phyloP scores from a whole-genome alignment of 2,797 vertebrate genomes.

The Muscicapa striata region DNA sequence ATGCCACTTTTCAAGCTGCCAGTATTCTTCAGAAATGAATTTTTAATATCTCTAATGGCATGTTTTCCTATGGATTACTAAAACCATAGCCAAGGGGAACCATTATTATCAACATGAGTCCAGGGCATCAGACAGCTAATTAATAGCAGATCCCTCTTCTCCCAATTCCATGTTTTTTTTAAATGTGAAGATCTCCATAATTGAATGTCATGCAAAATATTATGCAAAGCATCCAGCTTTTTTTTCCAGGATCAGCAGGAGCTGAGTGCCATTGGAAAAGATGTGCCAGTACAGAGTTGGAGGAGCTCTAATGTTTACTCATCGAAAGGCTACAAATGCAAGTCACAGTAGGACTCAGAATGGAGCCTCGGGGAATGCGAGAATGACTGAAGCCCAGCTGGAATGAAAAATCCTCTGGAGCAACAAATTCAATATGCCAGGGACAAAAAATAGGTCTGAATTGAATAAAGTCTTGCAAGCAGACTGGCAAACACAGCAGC shows the following conservation, averaged over 20 bases:
- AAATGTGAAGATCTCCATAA: slow-evolving; percentile 32
- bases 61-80: slow-evolving; percentile 26
- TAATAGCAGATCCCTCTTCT: slow-evolving; percentile 22
- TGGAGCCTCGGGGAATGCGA: slow-evolving; percentile 8
- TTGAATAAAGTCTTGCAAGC: not conserved
- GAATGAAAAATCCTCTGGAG: slow-evolving; percentile 45
- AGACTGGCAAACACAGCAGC: not conserved
- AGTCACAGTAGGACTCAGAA: slow-evolving; percentile 53
- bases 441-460: not conserved
- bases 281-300: not conserved
- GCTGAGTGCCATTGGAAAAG: not conserved
- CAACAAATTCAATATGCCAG: slow-evolving; percentile 31
- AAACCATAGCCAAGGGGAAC: slow-evolving; percentile 23
- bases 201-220: slow-evolving; percentile 34
- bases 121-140: slow-evolving; percentile 32
- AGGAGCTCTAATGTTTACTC: slow-evolving; percentile 35
- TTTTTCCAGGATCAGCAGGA: slow-evolving; percentile 25
- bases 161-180: not conserved
- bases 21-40: not conserved
- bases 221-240: slow-evolving; percentile 7
- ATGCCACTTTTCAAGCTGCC: not conserved
- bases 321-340: slow-evolving; percentile 33
- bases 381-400: slow-evolving; percentile 32
- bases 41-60: not conserved
- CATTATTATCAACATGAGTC: slow-evolving; percentile 12